Conservation (phyloP, 2,888 invertebrate genomes). For the Corbicula japonica region DNA sequence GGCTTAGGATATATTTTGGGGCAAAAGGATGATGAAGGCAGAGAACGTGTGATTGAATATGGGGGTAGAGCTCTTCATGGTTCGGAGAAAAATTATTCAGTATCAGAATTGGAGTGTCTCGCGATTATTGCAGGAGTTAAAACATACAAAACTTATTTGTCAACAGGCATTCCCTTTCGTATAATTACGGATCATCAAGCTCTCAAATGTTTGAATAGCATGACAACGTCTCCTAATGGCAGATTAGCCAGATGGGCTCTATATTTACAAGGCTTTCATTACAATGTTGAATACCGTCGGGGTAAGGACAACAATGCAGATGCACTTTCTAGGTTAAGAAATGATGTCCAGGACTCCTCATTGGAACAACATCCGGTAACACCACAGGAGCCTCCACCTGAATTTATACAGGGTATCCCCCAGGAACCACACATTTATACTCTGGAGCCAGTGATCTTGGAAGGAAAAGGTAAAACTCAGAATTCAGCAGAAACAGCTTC, state of each 20-base stretch:
- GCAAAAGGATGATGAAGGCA: slow-evolving; percentile 49
- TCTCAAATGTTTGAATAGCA: slow-evolving; percentile 33
- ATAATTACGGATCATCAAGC: slow-evolving; percentile 67
- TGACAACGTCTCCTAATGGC: slow-evolving; percentile 27
- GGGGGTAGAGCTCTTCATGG: slow-evolving; percentile 86
- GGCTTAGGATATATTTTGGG: slow-evolving; percentile 63
- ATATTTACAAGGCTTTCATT: slow-evolving; percentile 41
- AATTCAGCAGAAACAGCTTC: too few species aligned
- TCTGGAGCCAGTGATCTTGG: too few species aligned
- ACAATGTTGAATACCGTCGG: slow-evolving; percentile 36
- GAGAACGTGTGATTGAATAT: slow-evolving; percentile 62
- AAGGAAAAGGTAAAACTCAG: too few species aligned
- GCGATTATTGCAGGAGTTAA: slow-evolving; percentile 64
- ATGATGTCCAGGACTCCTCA: too few species aligned
- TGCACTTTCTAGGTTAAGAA: slow-evolving; percentile 32
- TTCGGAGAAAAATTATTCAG: slow-evolving; percentile 60
- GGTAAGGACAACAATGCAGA: slow-evolving; percentile 46
- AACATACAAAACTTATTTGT: slow-evolving; percentile 54
- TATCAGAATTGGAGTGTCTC: slow-evolving; percentile 62
- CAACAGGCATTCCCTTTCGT: slow-evolving; percentile 48
- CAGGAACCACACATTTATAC: too few species aligned
- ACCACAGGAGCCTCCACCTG: too few species aligned
- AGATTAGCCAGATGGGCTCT: slow-evolving; percentile 53
- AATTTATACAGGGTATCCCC: too few species aligned
- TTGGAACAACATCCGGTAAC: too few species aligned